Evolutionary conservation across 2,797 vertebrate genomes (phyloP), one percentile per base, ranked within the genome.

Genomic region (Oophaga sylvatica): DNA sequence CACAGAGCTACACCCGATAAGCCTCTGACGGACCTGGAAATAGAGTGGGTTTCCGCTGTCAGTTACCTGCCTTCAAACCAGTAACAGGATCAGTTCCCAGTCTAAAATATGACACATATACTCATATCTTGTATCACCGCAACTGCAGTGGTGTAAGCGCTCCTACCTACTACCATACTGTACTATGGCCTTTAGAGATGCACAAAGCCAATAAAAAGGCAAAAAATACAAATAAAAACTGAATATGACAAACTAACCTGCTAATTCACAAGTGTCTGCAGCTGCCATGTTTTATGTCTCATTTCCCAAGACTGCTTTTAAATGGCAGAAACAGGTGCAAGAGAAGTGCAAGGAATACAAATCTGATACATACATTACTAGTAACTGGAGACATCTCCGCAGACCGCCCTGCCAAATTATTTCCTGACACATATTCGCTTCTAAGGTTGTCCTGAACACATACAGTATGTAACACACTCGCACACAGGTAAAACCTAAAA

Each of bases 361-460:
- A 85, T 83, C 92, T 83, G 91, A 93, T 91, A 93, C 92, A 90
- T 92, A 91, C 91, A 93, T 92, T 91, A 89, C 91, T 56, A 53
- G 95, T 95, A 96, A 97, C 92, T 91, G 6, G 95, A 96, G 95
- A 95, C 87, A 90, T 92, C 92, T 92, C 90, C 91, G 92, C 90
- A 92, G 92, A 92, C 90, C 87, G 83, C 90, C 90, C 86, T 93
- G 94, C 94, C 94, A 96, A 95, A 96, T 94, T 94, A 93, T 95
- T 94, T 93, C 91, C 91, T 91, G 88, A 92, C 91, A 75, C 91
- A 93, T 93, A 91, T 91, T 92, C 91, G 57, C 86, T 87, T 73
- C 87, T 83, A 83, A 87, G 87, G 87, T 71, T 83, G 57, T 87
- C 77, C 90, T 87, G 35, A 48, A 78, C 88, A 90, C 57, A 68